Evolutionary conservation across 2,888 invertebrate genomes (phyloP).

Genomic region (Eutolmus rufibarbis): DNA sequence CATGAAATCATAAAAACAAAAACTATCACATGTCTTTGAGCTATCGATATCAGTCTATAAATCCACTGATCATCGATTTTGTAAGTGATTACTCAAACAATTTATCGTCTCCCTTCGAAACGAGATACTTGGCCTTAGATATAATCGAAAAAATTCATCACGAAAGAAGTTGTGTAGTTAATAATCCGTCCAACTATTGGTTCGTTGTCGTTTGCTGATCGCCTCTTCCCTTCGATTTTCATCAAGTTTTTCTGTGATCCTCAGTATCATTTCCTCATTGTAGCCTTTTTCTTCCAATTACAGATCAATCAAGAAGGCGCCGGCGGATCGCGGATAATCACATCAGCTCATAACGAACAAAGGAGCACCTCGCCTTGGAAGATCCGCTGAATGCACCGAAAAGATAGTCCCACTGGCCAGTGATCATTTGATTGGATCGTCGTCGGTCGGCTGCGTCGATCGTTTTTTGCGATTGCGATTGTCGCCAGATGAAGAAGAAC

Average conservation of each 20-base stretch:
- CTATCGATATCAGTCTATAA: background rate
- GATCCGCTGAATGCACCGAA: background rate
- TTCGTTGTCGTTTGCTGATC: background rate
- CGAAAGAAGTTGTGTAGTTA: background rate
- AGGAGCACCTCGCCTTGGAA: background rate
- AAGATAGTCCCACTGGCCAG: background rate
- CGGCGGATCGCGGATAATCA: constrained; percentile 30
- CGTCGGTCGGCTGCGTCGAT: constrained; percentile 6
- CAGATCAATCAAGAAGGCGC: constrained; percentile 40
- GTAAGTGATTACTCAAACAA: background rate
- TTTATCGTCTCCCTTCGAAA: background rate
- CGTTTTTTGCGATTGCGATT: constrained; percentile 35
- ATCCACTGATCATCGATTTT: background rate
- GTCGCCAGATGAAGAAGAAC: constrained; percentile 19
- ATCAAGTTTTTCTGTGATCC: background rate
- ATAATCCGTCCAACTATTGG: background rate
- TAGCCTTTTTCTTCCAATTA: constrained; percentile 25
- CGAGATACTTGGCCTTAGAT: background rate
- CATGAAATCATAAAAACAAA: background rate
- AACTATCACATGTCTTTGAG: background rate
- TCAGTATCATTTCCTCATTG: background rate
- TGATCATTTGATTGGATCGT: constrained; percentile 27
- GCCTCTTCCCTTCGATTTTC: background rate
- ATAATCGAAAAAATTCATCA: background rate
- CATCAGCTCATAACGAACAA: constrained; percentile 21